Percentiles rank a stretch among this genome's conserved stretches.
These are phyloP conservation scores for Sarcophaga caerulescens DNA, from an alignment of 2,888 invertebrate species.

Conservation along the genomic window DNA sequence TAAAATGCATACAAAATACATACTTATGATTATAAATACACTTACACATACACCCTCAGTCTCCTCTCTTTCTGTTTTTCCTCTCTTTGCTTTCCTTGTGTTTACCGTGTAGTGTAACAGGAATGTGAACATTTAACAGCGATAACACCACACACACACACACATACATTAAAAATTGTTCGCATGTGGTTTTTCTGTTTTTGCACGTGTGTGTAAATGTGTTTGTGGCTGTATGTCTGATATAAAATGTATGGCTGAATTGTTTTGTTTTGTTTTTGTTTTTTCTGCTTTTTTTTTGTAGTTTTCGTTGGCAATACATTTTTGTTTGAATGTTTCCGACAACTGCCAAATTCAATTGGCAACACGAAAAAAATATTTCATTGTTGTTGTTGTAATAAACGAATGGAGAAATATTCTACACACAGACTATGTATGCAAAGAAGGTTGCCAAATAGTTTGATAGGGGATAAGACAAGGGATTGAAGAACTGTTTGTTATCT, in stretches of 20 bases:
- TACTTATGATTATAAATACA: not conserved
- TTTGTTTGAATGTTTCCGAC: conserved; percentile 43
- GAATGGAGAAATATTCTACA: not conserved
- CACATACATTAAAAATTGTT: too few species aligned
- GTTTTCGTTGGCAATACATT: conserved; percentile 5
- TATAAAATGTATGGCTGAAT: not conserved
- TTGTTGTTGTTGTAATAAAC: not conserved
- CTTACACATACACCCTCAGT: not conserved
- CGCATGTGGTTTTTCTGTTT: too few species aligned
- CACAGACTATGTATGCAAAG: not conserved
- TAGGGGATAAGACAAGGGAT: too few species aligned
- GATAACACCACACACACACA: not conserved
- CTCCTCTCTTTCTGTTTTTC: too few species aligned
- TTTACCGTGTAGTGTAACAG: not conserved
- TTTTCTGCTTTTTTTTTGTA: not conserved
- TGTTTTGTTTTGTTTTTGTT: too few species aligned
- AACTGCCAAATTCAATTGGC: conserved; percentile 42
- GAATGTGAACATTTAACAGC: conserved; percentile 8
- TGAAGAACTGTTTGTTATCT: too few species aligned
- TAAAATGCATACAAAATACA: not conserved
- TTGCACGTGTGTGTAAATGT: too few species aligned
- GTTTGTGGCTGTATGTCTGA: not conserved
- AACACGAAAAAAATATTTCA: not conserved
- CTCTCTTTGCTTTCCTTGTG: too few species aligned
- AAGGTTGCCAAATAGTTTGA: not conserved